A percentile compares a stretch with the other conserved stretches of the same genome.
These are phyloP conservation scores for Mechanitis mazaeus DNA, from an alignment of 2,888 invertebrate species.

Conservation along the genomic window DNA sequence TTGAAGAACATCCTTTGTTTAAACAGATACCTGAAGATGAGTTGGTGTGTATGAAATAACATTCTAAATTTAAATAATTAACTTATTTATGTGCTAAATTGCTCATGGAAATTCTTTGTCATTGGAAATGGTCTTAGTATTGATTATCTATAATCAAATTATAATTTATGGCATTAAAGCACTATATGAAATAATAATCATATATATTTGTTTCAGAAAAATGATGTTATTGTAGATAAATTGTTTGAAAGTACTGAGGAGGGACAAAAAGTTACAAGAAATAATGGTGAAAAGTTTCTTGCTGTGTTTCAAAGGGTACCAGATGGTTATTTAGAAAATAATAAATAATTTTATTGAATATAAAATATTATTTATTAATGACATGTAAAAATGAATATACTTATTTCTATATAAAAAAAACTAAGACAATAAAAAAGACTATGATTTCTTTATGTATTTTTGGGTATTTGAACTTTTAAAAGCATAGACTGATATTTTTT, in stretches of 20 bases:
- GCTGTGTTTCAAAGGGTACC: slow-evolving; percentile 88
- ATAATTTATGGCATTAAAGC: too few relatives aligned
- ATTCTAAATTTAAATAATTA: neutral
- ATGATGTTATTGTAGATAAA: slow-evolving; percentile 91
- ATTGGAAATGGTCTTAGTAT: too few relatives aligned
- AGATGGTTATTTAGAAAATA: slow-evolving; percentile 36
- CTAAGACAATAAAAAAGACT: neutral
- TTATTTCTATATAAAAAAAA: neutral
- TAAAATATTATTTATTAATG: slow-evolving; percentile 9
- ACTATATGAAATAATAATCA: too few relatives aligned
- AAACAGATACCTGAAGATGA: slow-evolving; percentile 83
- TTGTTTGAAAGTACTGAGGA: slow-evolving; percentile 96
- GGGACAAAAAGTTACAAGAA: slow-evolving; percentile 97
- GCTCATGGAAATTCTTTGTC: too few relatives aligned
- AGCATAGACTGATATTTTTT: too few relatives aligned
- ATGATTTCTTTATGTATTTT: neutral
- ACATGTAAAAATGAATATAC: neutral
- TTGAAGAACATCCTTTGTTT: slow-evolving; percentile 93
- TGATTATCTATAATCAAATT: too few relatives aligned
- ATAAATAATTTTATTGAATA: slow-evolving; percentile 27
- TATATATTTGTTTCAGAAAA: slow-evolving; percentile 73
- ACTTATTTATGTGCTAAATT: too few relatives aligned
- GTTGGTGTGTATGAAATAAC: slow-evolving; percentile 74
- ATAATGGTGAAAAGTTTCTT: slow-evolving; percentile 94
- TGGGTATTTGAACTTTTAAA: neutral